phyloP scores from a whole-genome alignment of 2,797 vertebrate genomes.

The Alca torda region DNA sequence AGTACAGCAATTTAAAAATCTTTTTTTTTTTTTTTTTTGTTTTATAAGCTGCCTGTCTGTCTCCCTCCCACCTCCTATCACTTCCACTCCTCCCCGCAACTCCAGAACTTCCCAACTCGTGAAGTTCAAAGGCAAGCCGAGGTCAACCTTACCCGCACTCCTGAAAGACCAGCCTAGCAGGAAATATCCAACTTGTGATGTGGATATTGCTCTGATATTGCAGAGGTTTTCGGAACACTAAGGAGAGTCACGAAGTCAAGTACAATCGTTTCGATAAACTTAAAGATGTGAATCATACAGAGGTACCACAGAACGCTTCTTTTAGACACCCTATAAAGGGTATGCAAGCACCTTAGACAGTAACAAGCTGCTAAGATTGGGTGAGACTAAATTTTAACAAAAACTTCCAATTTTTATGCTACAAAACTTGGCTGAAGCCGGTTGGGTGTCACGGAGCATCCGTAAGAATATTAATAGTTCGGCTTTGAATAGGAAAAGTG shows the following conservation, averaged over 20 bases:
- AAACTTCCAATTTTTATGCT: neutral
- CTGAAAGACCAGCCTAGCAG: neutral
- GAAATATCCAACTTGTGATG: neutral
- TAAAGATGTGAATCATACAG: neutral
- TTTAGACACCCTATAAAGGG: accelerated
- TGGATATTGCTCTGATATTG: neutral
- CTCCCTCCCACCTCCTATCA: neutral
- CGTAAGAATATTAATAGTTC: neutral
- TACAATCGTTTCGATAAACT: neutral
- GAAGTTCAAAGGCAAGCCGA: neutral
- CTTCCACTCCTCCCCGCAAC: neutral
- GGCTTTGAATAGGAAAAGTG: neutral
- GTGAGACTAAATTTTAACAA: neutral
- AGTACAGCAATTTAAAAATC: neutral
- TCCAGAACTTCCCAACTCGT: neutral
- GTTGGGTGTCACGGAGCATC: neutral
- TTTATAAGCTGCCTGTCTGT: neutral
- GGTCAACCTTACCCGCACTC: neutral
- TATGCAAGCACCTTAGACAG: neutral
- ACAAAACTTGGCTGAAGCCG: neutral
- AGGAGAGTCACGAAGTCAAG: neutral
- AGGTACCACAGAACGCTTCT: neutral
- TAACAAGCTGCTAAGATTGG: neutral
- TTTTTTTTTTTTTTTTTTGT: neutral
- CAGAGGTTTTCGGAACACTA: neutral